These are phyloP conservation scores for Halyomorpha halys DNA, from an alignment of 1,140 invertebrate species.

Conservation along the genomic window DNA sequence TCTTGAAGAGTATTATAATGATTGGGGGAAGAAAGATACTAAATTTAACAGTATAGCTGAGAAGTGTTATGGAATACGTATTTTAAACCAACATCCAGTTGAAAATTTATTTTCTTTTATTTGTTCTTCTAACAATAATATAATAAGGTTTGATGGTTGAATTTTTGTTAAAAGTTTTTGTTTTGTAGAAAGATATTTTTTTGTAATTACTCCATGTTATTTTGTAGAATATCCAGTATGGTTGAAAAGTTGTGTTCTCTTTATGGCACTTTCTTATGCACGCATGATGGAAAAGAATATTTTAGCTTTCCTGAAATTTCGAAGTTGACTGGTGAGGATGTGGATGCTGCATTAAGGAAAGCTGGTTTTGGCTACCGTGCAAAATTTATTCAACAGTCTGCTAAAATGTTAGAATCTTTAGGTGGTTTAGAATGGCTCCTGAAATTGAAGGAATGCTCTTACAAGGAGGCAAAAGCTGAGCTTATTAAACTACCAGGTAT, in stretches of 20 bases:
- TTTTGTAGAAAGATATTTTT: neutral
- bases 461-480: conserved; percentile 58
- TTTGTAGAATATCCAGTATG: conserved; percentile 71
- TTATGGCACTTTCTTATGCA: conserved; percentile 68
- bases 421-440: conserved; percentile 63
- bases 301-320: conserved; percentile 73
- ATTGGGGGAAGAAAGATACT: conserved; percentile 63
- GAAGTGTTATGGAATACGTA: conserved; percentile 71
- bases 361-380: conserved; percentile 90
- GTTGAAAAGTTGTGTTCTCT: conserved; percentile 76
- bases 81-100: conserved; percentile 81
- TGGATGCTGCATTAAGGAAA: conserved; percentile 59
- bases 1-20: conserved; percentile 53
- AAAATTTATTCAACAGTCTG: conserved; percentile 67
- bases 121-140: conserved; percentile 96
- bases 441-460: conserved; percentile 52
- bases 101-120: conserved; percentile 95
- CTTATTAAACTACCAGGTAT: conserved; percentile 73
- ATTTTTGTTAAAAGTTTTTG: neutral
- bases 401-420: conserved; percentile 51
- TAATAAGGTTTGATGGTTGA: conserved; percentile 52
- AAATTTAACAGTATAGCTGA: conserved; percentile 58
- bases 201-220: neutral
- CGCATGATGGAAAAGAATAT: conserved; percentile 52
- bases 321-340: conserved; percentile 45